These are phyloP conservation scores for Perodicticus potto DNA, from an alignment of 2,797 vertebrate species.

Conservation along the genomic window DNA sequence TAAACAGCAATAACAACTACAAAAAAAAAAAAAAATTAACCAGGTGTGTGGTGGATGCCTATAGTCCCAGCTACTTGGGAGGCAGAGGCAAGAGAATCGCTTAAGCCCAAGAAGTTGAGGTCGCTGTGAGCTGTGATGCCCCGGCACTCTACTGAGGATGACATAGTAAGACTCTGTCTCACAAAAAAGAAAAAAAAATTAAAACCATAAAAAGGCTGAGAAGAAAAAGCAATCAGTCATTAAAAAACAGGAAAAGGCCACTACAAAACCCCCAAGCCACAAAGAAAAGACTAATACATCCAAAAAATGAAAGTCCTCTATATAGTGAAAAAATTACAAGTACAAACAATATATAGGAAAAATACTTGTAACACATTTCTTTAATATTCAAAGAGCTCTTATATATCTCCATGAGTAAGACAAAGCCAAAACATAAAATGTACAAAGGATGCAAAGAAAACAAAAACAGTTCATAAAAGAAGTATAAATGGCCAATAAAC, in stretches of 20 bases:
- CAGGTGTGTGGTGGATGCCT: no score
- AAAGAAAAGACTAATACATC: slow-evolving; percentile 57
- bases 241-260: slow-evolving; percentile 63
- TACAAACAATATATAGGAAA: slow-evolving; percentile 56
- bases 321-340: slow-evolving; percentile 24
- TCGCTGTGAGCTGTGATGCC: no score
- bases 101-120: no score
- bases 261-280: neutral
- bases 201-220: slow-evolving; percentile 50
- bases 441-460: neutral
- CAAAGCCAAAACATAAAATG: slow-evolving; percentile 41
- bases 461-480: slow-evolving; percentile 49
- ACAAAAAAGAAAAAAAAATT: slow-evolving; percentile 59
- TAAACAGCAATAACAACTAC: no score
- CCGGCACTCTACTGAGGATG: no score
- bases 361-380: slow-evolving; percentile 47
- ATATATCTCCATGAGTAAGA: slow-evolving; percentile 15
- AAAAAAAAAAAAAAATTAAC: no score
- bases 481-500: slow-evolving; percentile 53
- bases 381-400: slow-evolving; percentile 37
- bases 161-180: no score
- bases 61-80: no score
- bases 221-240: neutral
- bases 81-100: no score
- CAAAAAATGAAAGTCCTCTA: slow-evolving; percentile 63